These are phyloP conservation scores for Nemopilema nomurai DNA, from an alignment of 30 jellyfish, hydroid and myxozoan genomes.

Conservation along the genomic window DNA sequence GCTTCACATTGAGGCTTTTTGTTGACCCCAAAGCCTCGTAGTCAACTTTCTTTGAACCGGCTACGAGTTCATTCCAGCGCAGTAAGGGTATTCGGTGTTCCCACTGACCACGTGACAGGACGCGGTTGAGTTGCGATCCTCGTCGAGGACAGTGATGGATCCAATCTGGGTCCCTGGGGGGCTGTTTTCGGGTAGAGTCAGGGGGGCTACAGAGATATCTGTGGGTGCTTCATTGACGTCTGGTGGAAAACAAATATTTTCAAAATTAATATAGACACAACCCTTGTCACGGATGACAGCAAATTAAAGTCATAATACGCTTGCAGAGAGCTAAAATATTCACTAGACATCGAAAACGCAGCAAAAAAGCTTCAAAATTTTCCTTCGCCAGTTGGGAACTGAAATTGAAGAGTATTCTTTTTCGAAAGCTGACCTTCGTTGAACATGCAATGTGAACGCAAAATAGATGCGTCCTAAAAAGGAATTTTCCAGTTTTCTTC, in stretches of 20 bases:
- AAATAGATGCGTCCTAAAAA: no score
- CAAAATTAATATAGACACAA: slow-evolving; percentile 2
- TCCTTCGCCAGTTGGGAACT: no score
- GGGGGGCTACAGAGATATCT: slow-evolving; percentile 32
- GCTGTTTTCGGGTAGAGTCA: slow-evolving; percentile 64
- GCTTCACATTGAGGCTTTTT: slow-evolving; percentile 21
- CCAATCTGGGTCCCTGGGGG: slow-evolving; percentile 61
- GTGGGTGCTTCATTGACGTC: slow-evolving; percentile 91
- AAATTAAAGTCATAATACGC: no score
- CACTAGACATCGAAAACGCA: no score
- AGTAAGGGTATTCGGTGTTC: slow-evolving; percentile 19
- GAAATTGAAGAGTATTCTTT: no score
- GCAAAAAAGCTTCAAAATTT: no score
- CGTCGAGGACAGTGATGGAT: slow-evolving; percentile 53
- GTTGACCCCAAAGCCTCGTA: slow-evolving; percentile 59
- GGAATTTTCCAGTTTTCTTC: no score
- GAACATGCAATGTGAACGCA: no score
- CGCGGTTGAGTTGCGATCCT: slow-evolving; percentile 64
- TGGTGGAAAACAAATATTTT: neutral
- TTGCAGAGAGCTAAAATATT: no score
- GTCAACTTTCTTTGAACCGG: slow-evolving; percentile 53
- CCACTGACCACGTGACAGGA: slow-evolving; percentile 60
- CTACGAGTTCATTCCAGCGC: slow-evolving; percentile 33
- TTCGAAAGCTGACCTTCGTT: no score
- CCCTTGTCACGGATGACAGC: no score